phyloP scores from a whole-genome alignment of 2,888 invertebrate species.

The Calliphora vomitoria region DNA sequence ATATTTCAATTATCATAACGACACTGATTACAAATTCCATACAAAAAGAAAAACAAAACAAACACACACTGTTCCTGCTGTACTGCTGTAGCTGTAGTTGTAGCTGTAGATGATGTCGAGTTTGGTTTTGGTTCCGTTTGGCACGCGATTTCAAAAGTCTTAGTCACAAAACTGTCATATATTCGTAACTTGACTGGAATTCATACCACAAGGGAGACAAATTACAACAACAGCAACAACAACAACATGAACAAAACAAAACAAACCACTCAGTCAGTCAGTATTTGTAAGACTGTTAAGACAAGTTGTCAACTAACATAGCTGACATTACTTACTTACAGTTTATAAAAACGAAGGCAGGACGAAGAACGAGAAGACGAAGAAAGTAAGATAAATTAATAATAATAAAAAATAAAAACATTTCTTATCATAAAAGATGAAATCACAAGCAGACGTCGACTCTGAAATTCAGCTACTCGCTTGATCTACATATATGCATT shows the following conservation, averaged over 20 bases:
- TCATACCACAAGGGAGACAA: constrained; percentile 63
- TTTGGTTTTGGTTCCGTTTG: constrained; percentile 47
- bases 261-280: constrained; percentile 65
- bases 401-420: constrained; percentile 24
- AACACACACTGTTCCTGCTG: background rate
- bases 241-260: constrained; percentile 38
- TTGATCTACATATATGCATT: too few relatives aligned
- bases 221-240: constrained; percentile 13
- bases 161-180: constrained; percentile 58
- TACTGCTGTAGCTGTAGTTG: constrained; percentile 14
- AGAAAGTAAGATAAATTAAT: constrained; percentile 38
- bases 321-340: constrained; percentile 59
- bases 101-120: constrained; percentile 30
- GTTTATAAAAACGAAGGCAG: constrained; percentile 3
- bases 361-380: background rate
- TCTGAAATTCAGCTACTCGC: background rate
- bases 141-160: constrained; percentile 61
- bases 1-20: constrained; percentile 62
- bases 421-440: constrained; percentile 5
- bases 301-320: constrained; percentile 67
- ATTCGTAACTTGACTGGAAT: constrained; percentile 45
- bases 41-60: constrained; percentile 7
- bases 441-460: constrained; percentile 9
- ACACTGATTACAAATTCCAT: constrained; percentile 63
- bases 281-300: constrained; percentile 65